Base-by-base conservation (phyloP, 2,113 vertebrate genomes). In the Xiphophorus couchianus region DNA sequence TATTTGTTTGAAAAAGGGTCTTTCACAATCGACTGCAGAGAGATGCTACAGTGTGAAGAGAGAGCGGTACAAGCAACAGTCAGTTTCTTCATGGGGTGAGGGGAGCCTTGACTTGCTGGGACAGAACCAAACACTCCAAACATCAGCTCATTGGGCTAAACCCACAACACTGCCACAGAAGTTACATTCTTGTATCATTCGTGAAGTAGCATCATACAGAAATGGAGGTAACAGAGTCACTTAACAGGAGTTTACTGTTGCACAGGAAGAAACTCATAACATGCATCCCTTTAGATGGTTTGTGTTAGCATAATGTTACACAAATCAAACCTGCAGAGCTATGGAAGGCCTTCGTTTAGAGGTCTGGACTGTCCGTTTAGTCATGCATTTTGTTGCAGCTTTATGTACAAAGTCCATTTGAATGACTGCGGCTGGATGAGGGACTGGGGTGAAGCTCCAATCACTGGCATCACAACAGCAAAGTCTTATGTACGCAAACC, bases 181-280 rank as follows among this genome's bases (percentile, higher is more conserved):
- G 82, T 88, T 93, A 95, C 91, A 95, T 93, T 94, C 91, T 89
- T 84, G 82, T 91, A 86, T 91, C 90, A 90, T 88, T 83, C 73
- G 30, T 86, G 78, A 83, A 89, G 88, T 76, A 88, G 86, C 78
- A 85, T 81, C 82, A 87, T 86, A 86, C 80, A 86, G 74, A 86
- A 71, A 79, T 82, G 76, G 89, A 90, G 85, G 84, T 84, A 84
- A 88, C 67, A 77, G 81, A 79, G 87, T 84, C 80, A 91, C 74
- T 81, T 62, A 77, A 87, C 73, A 88, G 74, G 80, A 83, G 79
- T 77, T 72, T 79, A 87, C 78, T 76, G 84, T 85, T 27, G 73
- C 80, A 79, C 65, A 83, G 85, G 76, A 54, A 89, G 77, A 89
- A 90, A 90, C 76, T 81, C 73, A 80, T 39, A 54, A 88, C 91